Evolutionary conservation across 2,888 invertebrate genomes (phyloP), one percentile per base, ranked within the genome.

Genomic region (Parascotia fuliginaria): DNA sequence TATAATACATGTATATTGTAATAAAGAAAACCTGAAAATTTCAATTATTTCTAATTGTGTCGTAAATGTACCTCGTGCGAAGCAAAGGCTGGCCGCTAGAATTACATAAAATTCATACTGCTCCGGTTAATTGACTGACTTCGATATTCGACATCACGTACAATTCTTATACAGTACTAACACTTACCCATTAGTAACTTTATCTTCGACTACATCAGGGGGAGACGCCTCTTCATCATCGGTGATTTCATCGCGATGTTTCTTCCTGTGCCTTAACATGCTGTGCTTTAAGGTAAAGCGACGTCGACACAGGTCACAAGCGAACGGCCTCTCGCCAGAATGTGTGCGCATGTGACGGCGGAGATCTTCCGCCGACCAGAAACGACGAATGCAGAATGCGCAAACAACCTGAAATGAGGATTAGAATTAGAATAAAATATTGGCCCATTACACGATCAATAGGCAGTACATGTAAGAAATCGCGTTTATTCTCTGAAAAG

Each of bases 351-450:
- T 98, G 85, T 98, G 98, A 0, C 98, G 94, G 0, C 98, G 94
- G 3, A 98, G 91, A 83, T 98, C 98, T 81, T 98, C 98, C 0
- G 98, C 97, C 0, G 98, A 98, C 98, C 98, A 98, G 89, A 98
- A 98, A 37, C 98, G 95, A 55, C 98, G 96, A 79, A 98, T 94
- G 83, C 98, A 98, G 77, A 98, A 97, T 0, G 98, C 97, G 81
- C 98, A 97, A 47, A 97, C 96, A 4, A 96, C 95, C 95, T 95
- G 77, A 0, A 68, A 60, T 51, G 60, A 43, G 19, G 48, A 47
- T 12, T 22, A 37, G 11, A 12, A 19, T 16, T n/a, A 22, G 42
- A 50, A 44, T 29, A 5, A 34, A 3, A 19, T 19, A 19, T 3
- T 19, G 19, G 19, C 19, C 5, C 5, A 3, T 19, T n/a, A n/a